Evolutionary conservation across 2,888 invertebrate genomes (phyloP).

Genomic region (Nebria brevicollis): DNA sequence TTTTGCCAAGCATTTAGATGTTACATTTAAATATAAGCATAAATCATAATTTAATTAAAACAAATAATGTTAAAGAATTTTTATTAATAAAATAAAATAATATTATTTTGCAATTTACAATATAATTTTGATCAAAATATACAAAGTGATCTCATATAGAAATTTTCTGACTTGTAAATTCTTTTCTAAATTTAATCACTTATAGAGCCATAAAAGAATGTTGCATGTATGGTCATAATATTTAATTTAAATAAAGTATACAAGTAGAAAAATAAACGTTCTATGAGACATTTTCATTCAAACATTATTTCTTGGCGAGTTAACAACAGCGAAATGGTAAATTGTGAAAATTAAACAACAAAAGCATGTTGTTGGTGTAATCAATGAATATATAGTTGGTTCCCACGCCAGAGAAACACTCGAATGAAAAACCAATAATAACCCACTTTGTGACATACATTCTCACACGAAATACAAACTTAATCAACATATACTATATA

Average conservation of each 20-base stretch:
- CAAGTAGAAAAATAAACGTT: not conserved
- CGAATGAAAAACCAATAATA: slow-evolving; percentile 5
- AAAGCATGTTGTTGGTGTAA: not conserved
- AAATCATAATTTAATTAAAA: too few relatives aligned
- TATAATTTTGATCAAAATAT: too few relatives aligned
- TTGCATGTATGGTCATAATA: not conserved
- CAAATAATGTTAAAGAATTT: too few relatives aligned
- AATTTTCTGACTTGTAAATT: too few relatives aligned
- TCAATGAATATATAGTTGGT: slow-evolving; percentile 4
- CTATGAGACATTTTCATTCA: not conserved
- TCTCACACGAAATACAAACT: slow-evolving; percentile 1
- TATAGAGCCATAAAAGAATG: too few relatives aligned
- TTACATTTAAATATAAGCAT: too few relatives aligned
- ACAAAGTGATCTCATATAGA: too few relatives aligned
- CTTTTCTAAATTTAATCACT: too few relatives aligned
- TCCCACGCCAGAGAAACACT: slow-evolving; percentile 10
- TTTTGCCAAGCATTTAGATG: not conserved
- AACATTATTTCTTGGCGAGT: not conserved
- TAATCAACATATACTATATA: not conserved
- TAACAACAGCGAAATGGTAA: not conserved
- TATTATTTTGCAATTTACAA: too few relatives aligned
- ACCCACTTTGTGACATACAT: slow-evolving; percentile 9
- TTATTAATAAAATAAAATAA: too few relatives aligned
- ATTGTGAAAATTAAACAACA: not conserved
- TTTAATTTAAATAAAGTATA: not conserved